Evolutionary conservation across 2,113 vertebrate species (phyloP).

Genomic region (Chascanopsetta lugubris): DNA sequence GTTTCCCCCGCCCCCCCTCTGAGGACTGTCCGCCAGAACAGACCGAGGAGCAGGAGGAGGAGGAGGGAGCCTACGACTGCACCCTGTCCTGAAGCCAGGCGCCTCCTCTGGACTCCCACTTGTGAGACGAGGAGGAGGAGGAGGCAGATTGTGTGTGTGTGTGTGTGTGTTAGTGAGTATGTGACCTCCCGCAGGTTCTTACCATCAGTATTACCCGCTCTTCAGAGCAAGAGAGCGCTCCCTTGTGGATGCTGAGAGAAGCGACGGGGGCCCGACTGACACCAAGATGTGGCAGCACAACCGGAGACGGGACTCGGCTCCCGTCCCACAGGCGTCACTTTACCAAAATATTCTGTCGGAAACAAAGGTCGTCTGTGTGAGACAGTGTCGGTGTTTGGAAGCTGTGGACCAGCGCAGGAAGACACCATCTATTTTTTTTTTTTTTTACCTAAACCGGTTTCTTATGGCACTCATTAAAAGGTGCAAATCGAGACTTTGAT

Average conservation of each 20-base stretch:
- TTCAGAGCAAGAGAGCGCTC: conserved; percentile 32
- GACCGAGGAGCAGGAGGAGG: conserved; percentile 81
- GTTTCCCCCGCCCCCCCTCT: conserved; percentile 73
- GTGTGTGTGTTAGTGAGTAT: not conserved
- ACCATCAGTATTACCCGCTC: conserved; percentile 72
- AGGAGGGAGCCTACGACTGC: conserved; percentile 92
- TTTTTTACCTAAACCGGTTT: not conserved
- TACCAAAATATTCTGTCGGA: conserved; percentile 21
- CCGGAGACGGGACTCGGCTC: not conserved
- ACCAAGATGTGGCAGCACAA: conserved; percentile 20
- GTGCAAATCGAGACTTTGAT: conserved; percentile 10
- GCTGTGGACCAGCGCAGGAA: conserved; percentile 50
- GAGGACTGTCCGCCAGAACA: conserved; percentile 83
- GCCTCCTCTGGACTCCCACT: conserved; percentile 36
- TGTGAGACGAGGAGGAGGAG: conserved; percentile 31
- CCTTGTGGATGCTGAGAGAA: conserved; percentile 22
- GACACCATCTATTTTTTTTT: conserved; percentile 6
- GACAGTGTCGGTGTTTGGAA: conserved; percentile 39
- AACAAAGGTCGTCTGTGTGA: conserved; percentile 3
- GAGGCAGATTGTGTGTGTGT: conserved; percentile 6
- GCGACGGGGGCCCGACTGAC: not conserved
- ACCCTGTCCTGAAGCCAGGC: conserved; percentile 84
- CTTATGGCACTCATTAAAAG: conserved; percentile 5
- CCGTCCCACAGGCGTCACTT: conserved; percentile 8
- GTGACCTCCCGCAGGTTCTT: conserved; percentile 48